A percentile compares a stretch with the other conserved stretches of the same genome.
phyloP scores from a whole-genome alignment of 1,140 invertebrate genomes.

The Cyphomyrmex costatus region DNA sequence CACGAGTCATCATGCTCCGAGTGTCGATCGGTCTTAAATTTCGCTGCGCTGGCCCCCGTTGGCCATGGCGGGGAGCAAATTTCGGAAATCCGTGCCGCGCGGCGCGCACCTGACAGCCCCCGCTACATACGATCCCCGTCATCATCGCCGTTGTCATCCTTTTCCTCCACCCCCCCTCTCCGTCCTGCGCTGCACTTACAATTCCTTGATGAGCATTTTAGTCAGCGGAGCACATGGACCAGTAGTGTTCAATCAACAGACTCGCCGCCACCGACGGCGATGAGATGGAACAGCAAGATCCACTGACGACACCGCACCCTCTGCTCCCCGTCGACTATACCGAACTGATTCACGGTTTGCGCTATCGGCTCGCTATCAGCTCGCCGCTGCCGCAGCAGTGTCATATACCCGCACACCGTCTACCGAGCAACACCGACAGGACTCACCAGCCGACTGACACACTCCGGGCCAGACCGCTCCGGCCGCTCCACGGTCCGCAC shows the following conservation, averaged over 20 bases:
- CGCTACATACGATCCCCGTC: neutral
- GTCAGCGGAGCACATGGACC: constrained; percentile 77
- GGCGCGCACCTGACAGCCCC: constrained; percentile 21
- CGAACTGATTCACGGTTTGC: constrained; percentile 66
- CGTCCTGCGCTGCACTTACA: constrained; percentile 78
- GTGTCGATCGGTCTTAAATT: constrained; percentile 68
- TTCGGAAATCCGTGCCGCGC: neutral
- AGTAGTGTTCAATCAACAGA: constrained; percentile 67
- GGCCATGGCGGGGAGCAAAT: neutral
- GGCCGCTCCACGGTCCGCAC: constrained; percentile 35
- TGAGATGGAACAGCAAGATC: neutral
- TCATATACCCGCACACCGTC: constrained; percentile 63
- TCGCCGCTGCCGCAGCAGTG: constrained; percentile 17
- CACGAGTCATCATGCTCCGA: constrained; percentile 67
- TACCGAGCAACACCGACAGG: constrained; percentile 32
- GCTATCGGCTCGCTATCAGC: constrained; percentile 66
- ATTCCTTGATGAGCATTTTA: constrained; percentile 87
- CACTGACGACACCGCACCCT: constrained; percentile 10
- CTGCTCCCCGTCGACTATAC: constrained; percentile 56
- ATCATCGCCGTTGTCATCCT: neutral
- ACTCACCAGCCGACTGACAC: constrained; percentile 71
- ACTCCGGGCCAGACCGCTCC: constrained; percentile 54
- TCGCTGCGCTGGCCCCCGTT: constrained; percentile 51
- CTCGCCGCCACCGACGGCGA: constrained; percentile 54
- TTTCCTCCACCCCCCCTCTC: neutral